Conservation (phyloP, 2,888 invertebrate species). For the Aricia artaxerxes region DNA sequence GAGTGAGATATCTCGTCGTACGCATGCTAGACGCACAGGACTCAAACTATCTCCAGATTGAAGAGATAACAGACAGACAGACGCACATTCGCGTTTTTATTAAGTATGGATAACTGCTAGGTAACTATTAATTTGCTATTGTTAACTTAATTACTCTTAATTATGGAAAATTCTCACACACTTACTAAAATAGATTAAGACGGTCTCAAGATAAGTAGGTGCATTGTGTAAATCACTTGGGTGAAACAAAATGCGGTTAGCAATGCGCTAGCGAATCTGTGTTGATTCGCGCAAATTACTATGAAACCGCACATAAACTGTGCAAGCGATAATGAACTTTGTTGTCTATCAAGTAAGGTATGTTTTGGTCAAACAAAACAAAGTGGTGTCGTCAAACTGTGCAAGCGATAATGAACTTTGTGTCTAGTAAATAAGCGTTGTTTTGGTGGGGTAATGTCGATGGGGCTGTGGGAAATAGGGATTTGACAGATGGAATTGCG, state of each 20-base stretch:
- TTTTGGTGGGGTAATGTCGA: conserved; percentile 22
- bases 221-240: conserved; percentile 19
- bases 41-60: too few species aligned
- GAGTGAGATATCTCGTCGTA: too few species aligned
- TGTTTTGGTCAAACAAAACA: background rate
- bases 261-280: conserved; percentile 48
- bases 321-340: conserved; percentile 34
- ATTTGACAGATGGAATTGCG: conserved; percentile 45
- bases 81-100: too few species aligned
- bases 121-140: background rate
- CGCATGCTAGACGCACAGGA: too few species aligned
- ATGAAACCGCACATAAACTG: conserved; percentile 37
- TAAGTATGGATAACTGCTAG: too few species aligned
- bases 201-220: background rate
- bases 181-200: conserved; percentile 13
- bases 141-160: background rate
- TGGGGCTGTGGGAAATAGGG: conserved; percentile 59
- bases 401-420: conserved; percentile 35
- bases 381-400: conserved; percentile 11
- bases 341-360: conserved; percentile 31
- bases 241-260: conserved; percentile 40
- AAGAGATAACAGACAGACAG: too few species aligned
- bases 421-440: conserved; percentile 28
- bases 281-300: conserved; percentile 49
- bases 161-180: background rate